A percentile compares a stretch with the other conserved stretches of the same genome.
Evolutionary conservation across 2,113 vertebrate genomes (phyloP).

Genomic region (Trichomycterus rosablanca): DNA sequence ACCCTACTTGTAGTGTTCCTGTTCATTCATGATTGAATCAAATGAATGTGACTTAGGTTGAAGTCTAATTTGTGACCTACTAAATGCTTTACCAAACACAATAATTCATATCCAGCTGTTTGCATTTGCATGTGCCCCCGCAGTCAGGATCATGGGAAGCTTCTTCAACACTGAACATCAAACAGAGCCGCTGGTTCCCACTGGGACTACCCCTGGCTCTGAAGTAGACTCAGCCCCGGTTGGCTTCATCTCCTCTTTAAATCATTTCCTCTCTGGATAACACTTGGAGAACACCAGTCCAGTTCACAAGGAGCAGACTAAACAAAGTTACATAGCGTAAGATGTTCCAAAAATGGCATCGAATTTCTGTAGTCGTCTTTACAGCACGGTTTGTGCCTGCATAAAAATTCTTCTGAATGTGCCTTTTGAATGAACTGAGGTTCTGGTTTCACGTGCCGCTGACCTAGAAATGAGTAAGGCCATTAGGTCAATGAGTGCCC

Average conservation of each 20-base stretch:
- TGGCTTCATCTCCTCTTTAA: slow-evolving; percentile 40
- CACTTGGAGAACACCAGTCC: slow-evolving; percentile 30
- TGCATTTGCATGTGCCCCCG: slow-evolving; percentile 22
- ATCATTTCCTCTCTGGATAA: slow-evolving; percentile 41
- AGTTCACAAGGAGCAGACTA: slow-evolving; percentile 28
- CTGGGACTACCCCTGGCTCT: slow-evolving; percentile 25
- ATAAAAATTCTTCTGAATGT: background rate
- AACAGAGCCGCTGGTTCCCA: slow-evolving; percentile 44
- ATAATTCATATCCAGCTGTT: slow-evolving; percentile 48
- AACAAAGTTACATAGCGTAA: slow-evolving; percentile 20
- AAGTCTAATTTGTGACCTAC: slow-evolving; percentile 47
- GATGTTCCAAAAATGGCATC: slow-evolving; percentile 7
- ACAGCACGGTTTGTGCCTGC: background rate
- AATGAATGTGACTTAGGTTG: slow-evolving; percentile 52
- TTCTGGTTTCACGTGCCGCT: background rate
- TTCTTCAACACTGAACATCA: slow-evolving; percentile 47
- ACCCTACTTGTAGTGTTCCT: slow-evolving; percentile 42
- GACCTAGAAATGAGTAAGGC: background rate
- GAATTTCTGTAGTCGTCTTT: background rate
- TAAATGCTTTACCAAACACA: slow-evolving; percentile 17
- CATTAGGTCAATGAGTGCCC: background rate
- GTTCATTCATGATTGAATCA: slow-evolving; percentile 53
- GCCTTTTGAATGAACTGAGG: background rate
- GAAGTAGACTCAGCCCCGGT: slow-evolving; percentile 43
- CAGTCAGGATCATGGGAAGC: slow-evolving; percentile 45